Base-by-base conservation (phyloP, 2,797 vertebrate species). In the Melanotaenia maccullochi region DNA sequence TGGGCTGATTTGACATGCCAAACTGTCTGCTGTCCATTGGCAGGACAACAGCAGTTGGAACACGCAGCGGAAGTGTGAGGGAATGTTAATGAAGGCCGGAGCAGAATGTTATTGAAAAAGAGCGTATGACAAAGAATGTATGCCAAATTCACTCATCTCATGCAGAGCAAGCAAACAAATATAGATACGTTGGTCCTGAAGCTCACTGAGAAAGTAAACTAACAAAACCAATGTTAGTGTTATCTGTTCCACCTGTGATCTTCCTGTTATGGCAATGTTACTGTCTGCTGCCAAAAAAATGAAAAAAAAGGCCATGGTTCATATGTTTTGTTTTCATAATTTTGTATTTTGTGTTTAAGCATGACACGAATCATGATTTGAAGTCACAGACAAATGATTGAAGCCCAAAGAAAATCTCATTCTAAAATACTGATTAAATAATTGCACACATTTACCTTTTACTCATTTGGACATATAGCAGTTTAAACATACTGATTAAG, bases 251-350 rank as follows among this genome's bases (percentile, higher is more conserved):
- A 42, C 56, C n/a, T 60, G 22, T 63, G 54, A 24, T 56, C 61
- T 71, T 71, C 54, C 71, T 67, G 57, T 60, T 64, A 30, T 70
- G 54, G 55, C 24, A 54, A 14, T 28, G 24, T 54, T 28, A 61
- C 1, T 24, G 14, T 66, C 25, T 44, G 59, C 28, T 63, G 51
- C 12, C 22, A 51, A 38, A 38, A 35, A 14, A 7, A 60, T 8
- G 25, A 12, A 3, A 40, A 32, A 28, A 64, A 44, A 11, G 13
- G 13, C 16, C 8, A 33, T 33, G 8, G 24, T 13, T 8, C n/a
- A 4, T 49, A 4, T 28, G 5, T 16, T 25, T 28, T 54, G 24
- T 54, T 54, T 54, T 24, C 24, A 24, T 49, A 3, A 22, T n/a
- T n/a, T 20, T 22, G n/a, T 49, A 49, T 3, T n/a, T 9, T 13